Percentiles rank a stretch among this genome's conserved stretches.
Conservation (phyloP, 2,888 invertebrate species). For the Creontiades dilutus region DNA sequence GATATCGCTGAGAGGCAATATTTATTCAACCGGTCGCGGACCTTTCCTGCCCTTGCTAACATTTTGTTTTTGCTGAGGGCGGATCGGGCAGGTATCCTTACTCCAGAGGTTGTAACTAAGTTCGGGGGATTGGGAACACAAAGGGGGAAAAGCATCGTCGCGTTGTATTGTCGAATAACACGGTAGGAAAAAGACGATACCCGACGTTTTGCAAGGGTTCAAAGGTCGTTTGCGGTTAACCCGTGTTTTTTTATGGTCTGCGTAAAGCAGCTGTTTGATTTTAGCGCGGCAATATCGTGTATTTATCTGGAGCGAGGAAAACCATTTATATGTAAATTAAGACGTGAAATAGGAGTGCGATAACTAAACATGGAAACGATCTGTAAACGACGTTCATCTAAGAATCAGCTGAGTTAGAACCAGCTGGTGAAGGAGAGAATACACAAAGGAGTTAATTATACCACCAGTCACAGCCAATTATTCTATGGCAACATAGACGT, state of each 20-base stretch:
- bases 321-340: slow-evolving; percentile 22
- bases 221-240: neutral
- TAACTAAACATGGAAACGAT: no score
- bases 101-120: neutral
- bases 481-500: no score
- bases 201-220: neutral
- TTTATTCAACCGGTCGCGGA: neutral
- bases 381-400: no score
- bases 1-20: slow-evolving; percentile 27
- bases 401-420: no score
- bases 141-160: neutral
- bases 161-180: slow-evolving; percentile 15
- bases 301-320: neutral
- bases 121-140: neutral
- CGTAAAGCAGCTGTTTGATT: neutral
- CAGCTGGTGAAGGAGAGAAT: no score
- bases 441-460: no score
- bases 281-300: neutral
- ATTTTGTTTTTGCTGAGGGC: slow-evolving; percentile 25
- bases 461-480: no score
- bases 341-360: neutral
- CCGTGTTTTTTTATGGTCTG: neutral
- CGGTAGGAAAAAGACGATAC: neutral
- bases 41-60: neutral
- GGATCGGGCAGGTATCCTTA: neutral